Percentiles rank a stretch among this genome's conserved stretches.
Evolutionary conservation across 2,113 vertebrate genomes (phyloP).

Genomic region (Mastomys natalensis): DNA sequence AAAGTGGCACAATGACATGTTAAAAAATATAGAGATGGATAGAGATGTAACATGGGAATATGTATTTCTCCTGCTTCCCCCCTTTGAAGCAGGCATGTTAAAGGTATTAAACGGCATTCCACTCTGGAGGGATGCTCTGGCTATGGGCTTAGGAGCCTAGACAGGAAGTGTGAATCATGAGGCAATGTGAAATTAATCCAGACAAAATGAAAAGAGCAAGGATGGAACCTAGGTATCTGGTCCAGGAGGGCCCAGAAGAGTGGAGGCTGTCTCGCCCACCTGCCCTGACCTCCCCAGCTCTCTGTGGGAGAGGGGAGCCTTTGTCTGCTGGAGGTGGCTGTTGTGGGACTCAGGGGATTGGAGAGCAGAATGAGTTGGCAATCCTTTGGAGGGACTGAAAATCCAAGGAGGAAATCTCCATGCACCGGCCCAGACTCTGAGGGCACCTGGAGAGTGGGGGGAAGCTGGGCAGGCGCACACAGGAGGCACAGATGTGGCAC

Average conservation of each 20-base stretch:
- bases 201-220: constrained; percentile 73
- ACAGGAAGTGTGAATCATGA: constrained; percentile 65
- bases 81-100: constrained; percentile 53
- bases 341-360: not conserved
- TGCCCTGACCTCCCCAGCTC: not conserved
- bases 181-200: constrained; percentile 67
- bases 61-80: not conserved
- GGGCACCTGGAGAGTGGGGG: not conserved
- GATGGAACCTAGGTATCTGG: not conserved
- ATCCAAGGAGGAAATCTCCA: not conserved
- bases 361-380: not conserved
- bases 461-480: not conserved
- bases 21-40: constrained; percentile 51
- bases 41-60: constrained; percentile 54
- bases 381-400: not conserved
- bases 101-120: constrained; percentile 37
- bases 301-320: not conserved
- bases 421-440: not conserved
- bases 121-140: constrained; percentile 55
- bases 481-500: not conserved
- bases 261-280: not conserved
- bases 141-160: constrained; percentile 64
- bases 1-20: constrained; percentile 68
- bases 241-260: not conserved
- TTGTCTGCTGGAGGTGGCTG: not conserved